phyloP scores from a whole-genome alignment of 2,113 vertebrate genomes.

The Prolemur simus region DNA sequence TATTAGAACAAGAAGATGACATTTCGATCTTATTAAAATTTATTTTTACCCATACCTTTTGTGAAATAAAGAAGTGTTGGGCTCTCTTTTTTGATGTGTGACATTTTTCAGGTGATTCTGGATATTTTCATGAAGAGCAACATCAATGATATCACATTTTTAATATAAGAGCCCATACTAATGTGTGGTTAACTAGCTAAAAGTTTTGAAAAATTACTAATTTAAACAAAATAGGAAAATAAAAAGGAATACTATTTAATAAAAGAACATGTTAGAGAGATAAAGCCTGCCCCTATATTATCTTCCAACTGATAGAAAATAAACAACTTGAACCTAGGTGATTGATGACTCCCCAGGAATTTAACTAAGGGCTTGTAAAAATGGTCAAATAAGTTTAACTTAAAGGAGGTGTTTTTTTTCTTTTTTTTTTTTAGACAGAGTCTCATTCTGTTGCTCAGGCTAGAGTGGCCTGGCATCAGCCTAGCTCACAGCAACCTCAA shows the following conservation, averaged over 20 bases:
- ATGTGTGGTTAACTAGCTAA: background rate
- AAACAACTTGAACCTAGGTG: background rate
- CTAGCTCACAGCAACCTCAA: no score
- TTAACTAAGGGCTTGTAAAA: slow-evolving; percentile 2
- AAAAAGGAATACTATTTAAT: background rate
- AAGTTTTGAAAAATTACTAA: slow-evolving; percentile 3
- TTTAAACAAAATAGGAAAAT: background rate
- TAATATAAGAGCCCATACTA: background rate
- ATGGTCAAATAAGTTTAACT: background rate
- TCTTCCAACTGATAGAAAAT: background rate
- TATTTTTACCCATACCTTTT: background rate
- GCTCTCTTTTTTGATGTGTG: background rate
- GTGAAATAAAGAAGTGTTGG: background rate
- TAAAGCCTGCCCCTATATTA: background rate
- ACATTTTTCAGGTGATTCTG: background rate
- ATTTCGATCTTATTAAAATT: slow-evolving; percentile 37
- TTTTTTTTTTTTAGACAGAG: no score
- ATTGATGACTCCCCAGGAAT: background rate
- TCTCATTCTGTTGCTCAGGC: no score
- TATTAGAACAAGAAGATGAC: slow-evolving; percentile 22
- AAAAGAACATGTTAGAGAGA: background rate
- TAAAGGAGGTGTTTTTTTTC: background rate
- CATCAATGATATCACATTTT: background rate
- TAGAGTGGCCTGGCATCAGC: no score
- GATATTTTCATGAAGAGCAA: slow-evolving; percentile 19